Conservation (phyloP, 2,888 invertebrate species). For the Napeogenes inachia region DNA sequence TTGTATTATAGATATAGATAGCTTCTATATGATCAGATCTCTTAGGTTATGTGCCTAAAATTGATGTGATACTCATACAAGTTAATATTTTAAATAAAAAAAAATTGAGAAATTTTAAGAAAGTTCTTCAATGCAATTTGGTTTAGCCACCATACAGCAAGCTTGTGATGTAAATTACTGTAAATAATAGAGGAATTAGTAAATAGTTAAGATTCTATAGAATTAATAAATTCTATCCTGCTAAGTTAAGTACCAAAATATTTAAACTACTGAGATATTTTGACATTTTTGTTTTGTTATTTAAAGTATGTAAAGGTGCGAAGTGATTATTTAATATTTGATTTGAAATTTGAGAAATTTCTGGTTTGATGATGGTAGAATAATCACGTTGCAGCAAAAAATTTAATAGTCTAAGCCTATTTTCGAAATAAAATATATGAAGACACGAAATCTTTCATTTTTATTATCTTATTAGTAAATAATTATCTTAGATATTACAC, state of each 20-base stretch:
- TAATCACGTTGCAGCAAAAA: slow-evolving; percentile 64
- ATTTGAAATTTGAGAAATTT: slow-evolving; percentile 27
- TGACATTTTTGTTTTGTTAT: slow-evolving; percentile 48
- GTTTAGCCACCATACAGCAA: slow-evolving; percentile 54
- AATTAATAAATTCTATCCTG: slow-evolving; percentile 46
- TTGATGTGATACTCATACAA: neutral
- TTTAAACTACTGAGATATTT: slow-evolving; percentile 50
- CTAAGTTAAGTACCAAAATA: slow-evolving; percentile 61
- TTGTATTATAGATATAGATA: no score
- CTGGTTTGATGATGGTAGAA: slow-evolving; percentile 30
- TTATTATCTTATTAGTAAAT: slow-evolving; percentile 15
- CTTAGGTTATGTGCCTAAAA: neutral
- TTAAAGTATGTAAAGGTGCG: slow-evolving; percentile 57
- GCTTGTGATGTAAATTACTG: slow-evolving; percentile 76
- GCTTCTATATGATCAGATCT: neutral
- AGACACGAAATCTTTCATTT: slow-evolving; percentile 39
- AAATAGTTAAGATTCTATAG: slow-evolving; percentile 58
- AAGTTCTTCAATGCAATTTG: slow-evolving; percentile 8
- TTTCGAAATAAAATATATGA: slow-evolving; percentile 69
- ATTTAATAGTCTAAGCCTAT: slow-evolving; percentile 71
- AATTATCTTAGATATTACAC: slow-evolving; percentile 23
- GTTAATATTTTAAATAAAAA: neutral
- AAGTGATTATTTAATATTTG: slow-evolving; percentile 50
- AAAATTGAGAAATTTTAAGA: neutral
- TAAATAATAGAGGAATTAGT: slow-evolving; percentile 60